Evolutionary conservation across 2,888 invertebrate genomes (phyloP).

Genomic region (Resseliella maxima): DNA sequence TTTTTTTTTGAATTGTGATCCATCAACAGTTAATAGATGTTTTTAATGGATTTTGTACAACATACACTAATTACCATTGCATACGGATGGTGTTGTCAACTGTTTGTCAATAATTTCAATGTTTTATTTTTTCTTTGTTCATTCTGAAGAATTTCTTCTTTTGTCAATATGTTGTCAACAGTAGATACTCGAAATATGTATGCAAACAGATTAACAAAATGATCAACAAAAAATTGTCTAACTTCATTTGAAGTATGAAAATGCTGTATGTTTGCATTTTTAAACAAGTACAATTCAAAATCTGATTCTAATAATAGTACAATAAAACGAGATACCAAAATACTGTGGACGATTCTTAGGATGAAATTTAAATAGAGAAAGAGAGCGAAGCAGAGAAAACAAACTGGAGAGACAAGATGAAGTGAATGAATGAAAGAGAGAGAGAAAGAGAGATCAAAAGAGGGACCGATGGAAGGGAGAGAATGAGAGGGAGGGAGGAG

Average conservation of each 20-base stretch:
- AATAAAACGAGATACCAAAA: background rate
- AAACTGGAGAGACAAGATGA: no score
- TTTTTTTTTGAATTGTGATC: no score
- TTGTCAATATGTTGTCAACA: slow-evolving; percentile 1
- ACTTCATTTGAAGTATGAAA: background rate
- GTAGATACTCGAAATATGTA: background rate
- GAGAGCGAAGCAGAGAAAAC: background rate
- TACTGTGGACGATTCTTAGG: background rate
- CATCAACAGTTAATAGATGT: no score
- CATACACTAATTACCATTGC: no score
- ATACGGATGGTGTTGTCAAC: background rate
- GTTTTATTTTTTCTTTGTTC: background rate
- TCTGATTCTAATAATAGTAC: background rate
- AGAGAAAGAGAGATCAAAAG: no score
- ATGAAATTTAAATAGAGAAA: background rate
- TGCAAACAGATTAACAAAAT: slow-evolving; percentile 1
- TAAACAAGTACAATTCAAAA: background rate
- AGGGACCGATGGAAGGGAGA: no score
- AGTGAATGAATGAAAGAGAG: no score
- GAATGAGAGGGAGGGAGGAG: no score
- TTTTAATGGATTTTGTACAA: background rate
- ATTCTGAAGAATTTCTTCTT: background rate
- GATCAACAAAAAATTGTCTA: background rate
- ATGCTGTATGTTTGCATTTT: background rate
- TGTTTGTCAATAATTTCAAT: background rate